Percentiles rank a stretch among this genome's conserved stretches.
phyloP scores from a whole-genome alignment of 2,888 invertebrate genomes.

The Nephrotoma appendiculata region DNA sequence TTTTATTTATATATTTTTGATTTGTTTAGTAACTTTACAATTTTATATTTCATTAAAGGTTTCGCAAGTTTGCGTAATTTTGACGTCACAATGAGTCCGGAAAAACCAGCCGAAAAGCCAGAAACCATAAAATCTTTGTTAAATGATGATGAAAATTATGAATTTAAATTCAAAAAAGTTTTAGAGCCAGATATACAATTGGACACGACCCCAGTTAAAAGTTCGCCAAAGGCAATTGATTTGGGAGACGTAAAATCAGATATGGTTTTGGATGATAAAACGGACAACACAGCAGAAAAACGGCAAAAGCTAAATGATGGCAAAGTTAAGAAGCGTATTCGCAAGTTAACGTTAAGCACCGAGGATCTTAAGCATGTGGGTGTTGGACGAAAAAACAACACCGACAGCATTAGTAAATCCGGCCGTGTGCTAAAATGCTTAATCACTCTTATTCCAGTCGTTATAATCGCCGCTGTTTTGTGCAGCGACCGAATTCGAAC shows the following conservation, averaged over 20 bases:
- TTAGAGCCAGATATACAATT: background rate
- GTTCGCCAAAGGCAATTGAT: background rate
- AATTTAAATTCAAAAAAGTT: slow-evolving; percentile 2
- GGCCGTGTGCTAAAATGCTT: background rate
- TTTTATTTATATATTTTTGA: background rate
- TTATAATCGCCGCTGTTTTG: background rate
- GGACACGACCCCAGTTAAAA: background rate
- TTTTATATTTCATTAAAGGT: background rate
- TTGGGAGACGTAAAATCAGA: background rate
- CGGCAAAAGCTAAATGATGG: slow-evolving; percentile 1
- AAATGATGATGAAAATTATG: slow-evolving; percentile 1
- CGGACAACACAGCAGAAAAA: background rate
- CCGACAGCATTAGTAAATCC: background rate
- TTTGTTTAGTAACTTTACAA: background rate
- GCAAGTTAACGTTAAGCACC: background rate
- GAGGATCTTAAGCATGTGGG: background rate
- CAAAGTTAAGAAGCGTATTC: background rate
- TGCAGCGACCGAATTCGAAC: background rate
- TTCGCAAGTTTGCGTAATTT: background rate
- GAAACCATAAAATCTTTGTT: background rate
- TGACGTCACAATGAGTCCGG: background rate
- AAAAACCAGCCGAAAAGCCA: background rate
- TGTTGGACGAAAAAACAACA: background rate
- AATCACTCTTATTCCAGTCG: background rate
- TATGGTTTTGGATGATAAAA: background rate